Conservation (phyloP, 2,888 invertebrate species). For the Selenia dentaria region DNA sequence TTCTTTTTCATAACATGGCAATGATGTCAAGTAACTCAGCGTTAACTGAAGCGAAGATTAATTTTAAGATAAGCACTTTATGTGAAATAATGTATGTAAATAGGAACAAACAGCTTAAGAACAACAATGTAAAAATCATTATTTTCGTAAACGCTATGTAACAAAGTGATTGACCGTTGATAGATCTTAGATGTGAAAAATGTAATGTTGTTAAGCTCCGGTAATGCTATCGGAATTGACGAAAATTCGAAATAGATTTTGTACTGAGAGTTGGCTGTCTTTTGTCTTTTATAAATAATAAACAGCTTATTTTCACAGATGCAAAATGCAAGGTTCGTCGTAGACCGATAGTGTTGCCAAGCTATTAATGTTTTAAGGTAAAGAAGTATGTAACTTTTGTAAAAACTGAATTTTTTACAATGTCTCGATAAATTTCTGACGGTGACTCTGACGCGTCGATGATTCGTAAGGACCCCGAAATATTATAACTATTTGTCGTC, state of each 20-base stretch:
- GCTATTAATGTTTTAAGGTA: conserved; percentile 85
- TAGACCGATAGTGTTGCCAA: not conserved
- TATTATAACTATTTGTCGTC: conserved; percentile 85
- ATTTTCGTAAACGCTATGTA: conserved; percentile 75
- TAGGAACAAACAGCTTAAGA: conserved; percentile 21
- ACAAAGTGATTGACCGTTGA: conserved; percentile 81
- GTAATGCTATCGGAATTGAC: not conserved
- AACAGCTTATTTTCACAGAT: not conserved
- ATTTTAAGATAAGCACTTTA: not conserved
- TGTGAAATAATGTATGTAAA: conserved; percentile 10
- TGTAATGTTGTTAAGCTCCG: conserved; percentile 72
- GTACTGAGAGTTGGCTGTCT: not conserved
- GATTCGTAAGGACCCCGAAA: conserved; percentile 81
- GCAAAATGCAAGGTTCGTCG: not conserved
- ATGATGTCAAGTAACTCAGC: not conserved
- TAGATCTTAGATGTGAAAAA: conserved; percentile 82
- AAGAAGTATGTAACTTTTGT: conserved; percentile 88
- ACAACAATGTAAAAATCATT: conserved; percentile 50
- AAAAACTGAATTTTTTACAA: conserved; percentile 87
- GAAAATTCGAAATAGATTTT: not conserved
- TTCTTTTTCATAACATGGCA: too few species aligned
- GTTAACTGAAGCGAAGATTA: conserved; percentile 4
- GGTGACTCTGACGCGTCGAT: conserved; percentile 67
- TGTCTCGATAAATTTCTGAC: conserved; percentile 88
- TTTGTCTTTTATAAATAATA: not conserved